Percentiles rank a stretch among this genome's conserved stretches.
Evolutionary conservation across 2,888 invertebrate genomes (phyloP).

Genomic region (Crepidodera aurea): DNA sequence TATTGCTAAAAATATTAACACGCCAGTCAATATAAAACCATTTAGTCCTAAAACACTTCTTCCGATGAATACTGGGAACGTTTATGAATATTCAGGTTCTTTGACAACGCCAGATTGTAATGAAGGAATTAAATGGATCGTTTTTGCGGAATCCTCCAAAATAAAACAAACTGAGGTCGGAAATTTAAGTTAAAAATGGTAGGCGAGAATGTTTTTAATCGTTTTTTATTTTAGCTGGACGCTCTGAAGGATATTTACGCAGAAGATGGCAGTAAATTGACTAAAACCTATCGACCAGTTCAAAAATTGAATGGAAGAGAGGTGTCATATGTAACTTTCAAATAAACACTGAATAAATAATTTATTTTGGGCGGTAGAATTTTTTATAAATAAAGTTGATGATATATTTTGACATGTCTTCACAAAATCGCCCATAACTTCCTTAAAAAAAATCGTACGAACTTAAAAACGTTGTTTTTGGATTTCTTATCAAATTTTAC

Average conservation of each 20-base stretch:
- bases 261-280: constrained; percentile 6
- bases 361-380: too few species aligned
- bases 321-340: constrained; percentile 14
- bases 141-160: constrained; percentile 64
- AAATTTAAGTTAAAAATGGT: too few species aligned
- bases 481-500: too few species aligned
- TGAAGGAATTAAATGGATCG: constrained; percentile 75
- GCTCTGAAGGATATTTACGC: constrained; percentile 21
- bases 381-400: too few species aligned
- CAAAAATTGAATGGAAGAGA: constrained; percentile 36
- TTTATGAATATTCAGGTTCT: constrained; percentile 75
- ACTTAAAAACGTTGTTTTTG: too few species aligned
- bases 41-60: constrained; percentile 29
- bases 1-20: constrained; percentile 21
- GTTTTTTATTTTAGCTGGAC: constrained; percentile 29
- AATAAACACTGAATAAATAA: too few species aligned
- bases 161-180: constrained; percentile 56
- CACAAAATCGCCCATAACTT: too few species aligned
- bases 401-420: too few species aligned
- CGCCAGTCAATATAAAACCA: constrained; percentile 4
- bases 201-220: constrained; percentile 2
- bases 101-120: constrained; percentile 76
- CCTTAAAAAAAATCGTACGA: too few species aligned
- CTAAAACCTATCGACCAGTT: constrained; percentile 28
- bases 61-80: constrained; percentile 53